A percentile compares a stretch with the other conserved stretches of the same genome.
These are phyloP conservation scores for Hemicentrotus pulcherrimus DNA, from an alignment of 35 echinoderm and acorn worm genomes.

Conservation along the genomic window DNA sequence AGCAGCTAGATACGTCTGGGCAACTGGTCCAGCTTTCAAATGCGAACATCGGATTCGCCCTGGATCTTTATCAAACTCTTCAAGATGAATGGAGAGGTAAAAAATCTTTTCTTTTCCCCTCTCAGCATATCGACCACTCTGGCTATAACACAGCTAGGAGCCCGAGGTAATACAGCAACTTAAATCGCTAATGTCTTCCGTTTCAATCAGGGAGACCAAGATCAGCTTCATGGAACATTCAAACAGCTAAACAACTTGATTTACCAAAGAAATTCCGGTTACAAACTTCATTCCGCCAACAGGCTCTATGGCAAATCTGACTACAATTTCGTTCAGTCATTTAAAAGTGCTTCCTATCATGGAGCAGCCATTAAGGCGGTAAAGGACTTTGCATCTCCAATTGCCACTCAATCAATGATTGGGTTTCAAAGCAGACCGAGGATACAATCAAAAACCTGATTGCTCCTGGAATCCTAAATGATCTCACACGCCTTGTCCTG, in stretches of 20 bases:
- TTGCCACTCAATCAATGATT: slow-evolving; percentile 57
- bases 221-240: slow-evolving; percentile 55
- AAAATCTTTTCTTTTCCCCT: slow-evolving; percentile 87
- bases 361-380: slow-evolving; percentile 53
- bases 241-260: slow-evolving; percentile 55
- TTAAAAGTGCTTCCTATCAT: slow-evolving; percentile 51
- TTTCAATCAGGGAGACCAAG: slow-evolving; percentile 48
- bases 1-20: background rate
- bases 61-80: slow-evolving; percentile 64
- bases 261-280: slow-evolving; percentile 28
- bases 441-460: slow-evolving; percentile 63
- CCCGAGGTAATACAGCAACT: slow-evolving; percentile 62
- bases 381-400: slow-evolving; percentile 30
- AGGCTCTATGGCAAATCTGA: slow-evolving; percentile 56
- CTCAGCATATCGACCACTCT: slow-evolving; percentile 80
- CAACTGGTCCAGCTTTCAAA: background rate
- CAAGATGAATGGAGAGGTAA: background rate
- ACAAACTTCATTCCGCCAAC: slow-evolving; percentile 66
- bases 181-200: slow-evolving; percentile 75
- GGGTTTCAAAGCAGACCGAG: slow-evolving; percentile 56
- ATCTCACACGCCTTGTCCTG: slow-evolving; percentile 56
- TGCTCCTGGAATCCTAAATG: slow-evolving; percentile 37
- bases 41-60: slow-evolving; percentile 61
- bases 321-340: slow-evolving; percentile 59
- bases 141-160: slow-evolving; percentile 73